These are phyloP conservation scores for Fregata magnificens DNA, from an alignment of 2,113 vertebrate genomes.

Conservation along the genomic window DNA sequence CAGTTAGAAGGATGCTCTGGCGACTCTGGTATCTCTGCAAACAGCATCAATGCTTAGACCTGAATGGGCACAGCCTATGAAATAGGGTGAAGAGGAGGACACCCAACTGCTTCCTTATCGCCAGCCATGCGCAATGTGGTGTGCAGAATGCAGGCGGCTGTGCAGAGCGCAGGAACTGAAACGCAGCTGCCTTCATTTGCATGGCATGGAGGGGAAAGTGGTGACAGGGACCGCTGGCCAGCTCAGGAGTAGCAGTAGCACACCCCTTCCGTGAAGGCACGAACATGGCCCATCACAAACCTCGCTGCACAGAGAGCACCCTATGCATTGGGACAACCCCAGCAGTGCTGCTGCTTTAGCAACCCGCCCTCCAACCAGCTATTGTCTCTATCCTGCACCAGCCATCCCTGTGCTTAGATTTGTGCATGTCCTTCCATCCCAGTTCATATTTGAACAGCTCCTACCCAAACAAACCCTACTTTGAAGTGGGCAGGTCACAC, in stretches of 20 bases:
- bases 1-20: background rate
- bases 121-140: accelerated
- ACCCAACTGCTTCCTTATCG: background rate
- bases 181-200: background rate
- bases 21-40: background rate
- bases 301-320: background rate
- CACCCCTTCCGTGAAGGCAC: background rate
- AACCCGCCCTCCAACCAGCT: background rate
- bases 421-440: background rate
- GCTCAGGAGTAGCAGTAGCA: background rate
- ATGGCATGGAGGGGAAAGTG: accelerated
- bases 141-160: accelerated
- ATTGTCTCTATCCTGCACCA: background rate
- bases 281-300: background rate
- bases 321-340: background rate
- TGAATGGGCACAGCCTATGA: background rate
- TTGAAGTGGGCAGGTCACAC: background rate
- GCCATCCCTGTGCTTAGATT: background rate
- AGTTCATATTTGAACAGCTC: background rate
- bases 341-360: background rate
- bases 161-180: background rate
- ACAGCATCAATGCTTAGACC: background rate
- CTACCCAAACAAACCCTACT: background rate
- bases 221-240: too few relatives aligned
- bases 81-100: background rate